Conservation (phyloP, 1,140 invertebrate genomes). For the Idris sp. region DNA sequence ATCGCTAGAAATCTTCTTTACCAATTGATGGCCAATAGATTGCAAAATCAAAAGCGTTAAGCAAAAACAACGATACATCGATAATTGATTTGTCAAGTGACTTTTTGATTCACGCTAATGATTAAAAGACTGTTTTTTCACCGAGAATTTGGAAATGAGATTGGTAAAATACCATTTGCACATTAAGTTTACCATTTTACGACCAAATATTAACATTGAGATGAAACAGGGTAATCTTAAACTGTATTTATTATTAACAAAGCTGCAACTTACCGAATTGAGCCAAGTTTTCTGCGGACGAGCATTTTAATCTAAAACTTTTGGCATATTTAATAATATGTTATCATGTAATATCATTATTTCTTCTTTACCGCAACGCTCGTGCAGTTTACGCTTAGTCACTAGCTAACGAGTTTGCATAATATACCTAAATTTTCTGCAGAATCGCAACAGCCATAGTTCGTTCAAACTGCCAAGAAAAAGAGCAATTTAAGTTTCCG, state of each 20-base stretch:
- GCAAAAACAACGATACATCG: slow-evolving; percentile 13
- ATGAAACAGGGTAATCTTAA: slow-evolving; percentile 10
- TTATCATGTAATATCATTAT: slow-evolving; percentile 57
- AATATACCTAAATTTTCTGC: slow-evolving; percentile 59
- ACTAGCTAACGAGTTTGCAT: slow-evolving; percentile 61
- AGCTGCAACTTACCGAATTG: slow-evolving; percentile 30
- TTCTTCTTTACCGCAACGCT: slow-evolving; percentile 48
- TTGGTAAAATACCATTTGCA: too few species aligned
- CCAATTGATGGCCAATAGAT: slow-evolving; percentile 27
- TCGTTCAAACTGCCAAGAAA: slow-evolving; percentile 31
- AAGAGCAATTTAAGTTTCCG: slow-evolving; percentile 61
- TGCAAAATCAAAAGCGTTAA: slow-evolving; percentile 39
- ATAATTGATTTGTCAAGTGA: slow-evolving; percentile 3
- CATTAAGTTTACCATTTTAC: too few species aligned
- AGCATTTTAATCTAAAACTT: slow-evolving; percentile 54
- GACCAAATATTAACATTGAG: slow-evolving; percentile 22
- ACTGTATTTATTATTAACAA: slow-evolving; percentile 36
- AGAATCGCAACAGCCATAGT: slow-evolving; percentile 43
- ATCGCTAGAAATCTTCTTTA: slow-evolving; percentile 32
- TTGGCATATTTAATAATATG: slow-evolving; percentile 56
- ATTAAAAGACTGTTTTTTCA: too few species aligned
- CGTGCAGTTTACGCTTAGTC: slow-evolving; percentile 56
- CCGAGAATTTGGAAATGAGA: too few species aligned
- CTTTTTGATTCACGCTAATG: slow-evolving; percentile 12
- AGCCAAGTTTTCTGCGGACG: slow-evolving; percentile 25